These are phyloP conservation scores for Verasper variegatus DNA, from an alignment of 2,113 vertebrate species.

Conservation along the genomic window DNA sequence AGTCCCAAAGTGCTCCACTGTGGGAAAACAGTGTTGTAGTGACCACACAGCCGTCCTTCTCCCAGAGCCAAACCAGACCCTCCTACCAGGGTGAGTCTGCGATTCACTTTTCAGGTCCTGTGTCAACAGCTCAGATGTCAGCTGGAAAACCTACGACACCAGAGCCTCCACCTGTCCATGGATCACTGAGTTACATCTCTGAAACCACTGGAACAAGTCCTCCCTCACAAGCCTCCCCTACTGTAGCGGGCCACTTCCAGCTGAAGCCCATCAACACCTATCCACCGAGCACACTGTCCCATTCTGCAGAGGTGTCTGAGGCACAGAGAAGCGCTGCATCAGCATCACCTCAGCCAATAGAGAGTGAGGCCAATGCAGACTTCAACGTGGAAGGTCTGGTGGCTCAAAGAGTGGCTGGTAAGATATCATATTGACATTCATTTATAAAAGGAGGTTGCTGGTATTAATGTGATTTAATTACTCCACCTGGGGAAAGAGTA, in stretches of 20 bases:
- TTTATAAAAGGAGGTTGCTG: too few relatives aligned
- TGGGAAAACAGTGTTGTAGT: conserved; percentile 78
- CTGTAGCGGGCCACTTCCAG: conserved; percentile 70
- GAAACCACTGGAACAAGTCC: conserved; percentile 55
- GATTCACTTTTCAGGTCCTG: conserved; percentile 54
- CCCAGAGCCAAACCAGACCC: conserved; percentile 73
- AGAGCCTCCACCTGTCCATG: conserved; percentile 59
- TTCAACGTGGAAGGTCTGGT: conserved; percentile 94
- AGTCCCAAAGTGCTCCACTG: conserved; percentile 89
- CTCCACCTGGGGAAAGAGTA: too few relatives aligned
- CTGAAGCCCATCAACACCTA: conserved; percentile 76
- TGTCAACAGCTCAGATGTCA: conserved; percentile 33
- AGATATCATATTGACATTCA: conserved; percentile 45
- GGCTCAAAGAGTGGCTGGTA: conserved; percentile 96
- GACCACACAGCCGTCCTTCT: conserved; percentile 87
- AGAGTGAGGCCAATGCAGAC: conserved; percentile 83
- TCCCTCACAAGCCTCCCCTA: conserved; percentile 46
- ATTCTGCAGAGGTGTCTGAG: conserved; percentile 64
- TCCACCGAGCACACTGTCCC: conserved; percentile 66
- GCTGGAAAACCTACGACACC: conserved; percentile 34
- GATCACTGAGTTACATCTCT: conserved; percentile 55
- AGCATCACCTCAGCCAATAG: conserved; percentile 83
- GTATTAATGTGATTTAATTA: too few relatives aligned
- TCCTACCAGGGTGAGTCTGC: conserved; percentile 73
- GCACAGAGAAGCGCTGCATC: conserved; percentile 60